A percentile compares a stretch with the other conserved stretches of the same genome.
phyloP scores from a whole-genome alignment of 23 tunicate genomes.

The Aplidium turbinatum region DNA sequence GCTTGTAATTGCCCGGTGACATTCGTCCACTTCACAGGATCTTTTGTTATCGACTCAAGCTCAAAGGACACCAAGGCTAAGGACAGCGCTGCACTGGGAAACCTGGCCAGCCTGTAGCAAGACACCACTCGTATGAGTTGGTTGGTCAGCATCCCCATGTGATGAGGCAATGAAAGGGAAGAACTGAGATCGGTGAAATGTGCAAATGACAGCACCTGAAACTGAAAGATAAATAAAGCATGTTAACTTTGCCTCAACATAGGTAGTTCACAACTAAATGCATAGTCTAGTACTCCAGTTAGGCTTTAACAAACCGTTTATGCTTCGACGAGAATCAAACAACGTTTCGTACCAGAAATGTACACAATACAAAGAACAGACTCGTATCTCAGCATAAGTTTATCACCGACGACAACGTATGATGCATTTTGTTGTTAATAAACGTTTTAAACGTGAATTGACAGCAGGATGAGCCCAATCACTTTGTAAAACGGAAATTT shows the following conservation, averaged over 20 bases:
- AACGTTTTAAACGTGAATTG: too few relatives aligned
- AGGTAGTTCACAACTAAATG: too few relatives aligned
- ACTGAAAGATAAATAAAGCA: constrained; percentile 50
- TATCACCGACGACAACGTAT: too few relatives aligned
- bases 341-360: too few relatives aligned
- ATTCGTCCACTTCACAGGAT: constrained; percentile 38
- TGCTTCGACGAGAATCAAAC: too few relatives aligned
- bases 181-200: constrained; percentile 44
- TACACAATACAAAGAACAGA: too few relatives aligned
- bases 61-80: constrained; percentile 64
- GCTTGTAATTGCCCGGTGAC: constrained; percentile 56
- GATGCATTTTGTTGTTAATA: too few relatives aligned
- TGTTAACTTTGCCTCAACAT: neutral
- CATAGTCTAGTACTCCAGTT: too few relatives aligned
- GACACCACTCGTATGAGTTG: constrained; percentile 44
- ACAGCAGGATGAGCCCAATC: too few relatives aligned
- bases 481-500: too few relatives aligned
- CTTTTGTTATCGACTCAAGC: constrained; percentile 28
- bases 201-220: constrained; percentile 46
- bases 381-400: too few relatives aligned
- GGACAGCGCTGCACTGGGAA: constrained; percentile 58
- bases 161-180: constrained; percentile 29
- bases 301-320: too few relatives aligned
- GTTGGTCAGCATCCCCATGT: constrained; percentile 32
- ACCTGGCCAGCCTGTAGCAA: constrained; percentile 48